Percentiles rank a stretch among this genome's conserved stretches.
These are phyloP conservation scores for Antitype chi DNA, from an alignment of 2,888 invertebrate species.

Conservation along the genomic window DNA sequence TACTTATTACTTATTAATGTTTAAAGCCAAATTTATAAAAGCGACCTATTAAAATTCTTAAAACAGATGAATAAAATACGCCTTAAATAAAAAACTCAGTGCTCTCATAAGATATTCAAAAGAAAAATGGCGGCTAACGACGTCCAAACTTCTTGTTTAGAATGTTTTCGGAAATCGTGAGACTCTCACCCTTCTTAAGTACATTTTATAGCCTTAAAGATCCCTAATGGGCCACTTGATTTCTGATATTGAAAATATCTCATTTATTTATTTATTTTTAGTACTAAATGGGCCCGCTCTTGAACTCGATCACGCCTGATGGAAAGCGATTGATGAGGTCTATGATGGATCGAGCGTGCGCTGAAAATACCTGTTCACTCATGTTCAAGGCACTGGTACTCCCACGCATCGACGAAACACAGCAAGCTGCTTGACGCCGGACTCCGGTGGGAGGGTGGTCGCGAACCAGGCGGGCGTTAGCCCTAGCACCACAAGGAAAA, in stretches of 20 bases:
- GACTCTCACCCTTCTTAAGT: conserved; percentile 16
- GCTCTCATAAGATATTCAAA: conserved; percentile 62
- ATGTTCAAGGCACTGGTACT: too few relatives aligned
- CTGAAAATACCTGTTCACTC: too few relatives aligned
- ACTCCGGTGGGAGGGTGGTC: too few relatives aligned
- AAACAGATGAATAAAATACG: conserved; percentile 51
- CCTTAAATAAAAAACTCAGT: conserved; percentile 29
- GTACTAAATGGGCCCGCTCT: too few relatives aligned
- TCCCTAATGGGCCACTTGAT: conserved; percentile 40
- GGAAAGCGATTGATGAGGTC: too few relatives aligned
- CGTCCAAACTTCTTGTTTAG: conserved; percentile 42
- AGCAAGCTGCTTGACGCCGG: too few relatives aligned
- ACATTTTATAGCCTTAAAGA: conserved; percentile 14
- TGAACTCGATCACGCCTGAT: too few relatives aligned
- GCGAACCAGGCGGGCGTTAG: too few relatives aligned
- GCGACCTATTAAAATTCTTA: conserved; percentile 40
- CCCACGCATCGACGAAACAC: too few relatives aligned
- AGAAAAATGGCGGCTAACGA: conserved; percentile 54
- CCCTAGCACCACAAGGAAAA: too few relatives aligned
- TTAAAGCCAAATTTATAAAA: conserved; percentile 5
- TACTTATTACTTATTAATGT: neutral
- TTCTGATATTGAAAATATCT: conserved; percentile 10
- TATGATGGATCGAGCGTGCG: too few relatives aligned
- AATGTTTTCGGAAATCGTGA: conserved; percentile 57
- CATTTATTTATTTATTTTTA: conserved; percentile 5